Conservation (phyloP, 1,140 invertebrate genomes). For the Cepaea nemoralis region DNA sequence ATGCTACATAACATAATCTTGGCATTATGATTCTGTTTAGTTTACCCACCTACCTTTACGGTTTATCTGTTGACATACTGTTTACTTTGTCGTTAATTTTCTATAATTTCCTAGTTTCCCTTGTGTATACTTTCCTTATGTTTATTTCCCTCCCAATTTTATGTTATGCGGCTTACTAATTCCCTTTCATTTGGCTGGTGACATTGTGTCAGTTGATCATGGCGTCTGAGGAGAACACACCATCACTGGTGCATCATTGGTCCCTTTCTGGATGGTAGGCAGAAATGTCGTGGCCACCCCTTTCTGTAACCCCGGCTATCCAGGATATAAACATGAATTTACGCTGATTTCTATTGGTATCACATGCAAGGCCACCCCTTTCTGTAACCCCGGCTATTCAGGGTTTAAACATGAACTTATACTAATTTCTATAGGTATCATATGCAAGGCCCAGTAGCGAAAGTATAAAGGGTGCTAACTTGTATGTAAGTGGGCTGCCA, state of each 20-base stretch:
- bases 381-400: not conserved
- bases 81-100: constrained; percentile 7
- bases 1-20: constrained; percentile 16
- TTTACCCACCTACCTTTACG: not conserved
- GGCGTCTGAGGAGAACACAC: constrained; percentile 19
- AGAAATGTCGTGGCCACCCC: not conserved
- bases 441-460: constrained; percentile 98
- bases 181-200: constrained; percentile 33
- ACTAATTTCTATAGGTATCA: constrained; percentile 83
- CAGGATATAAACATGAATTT: constrained; percentile 33
- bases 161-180: constrained; percentile 34
- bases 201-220: not conserved
- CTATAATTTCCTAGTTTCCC: not conserved
- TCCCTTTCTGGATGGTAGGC: not conserved
- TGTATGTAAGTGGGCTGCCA: constrained; percentile 98
- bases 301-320: not conserved
- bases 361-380: not conserved
- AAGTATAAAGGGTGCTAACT: constrained; percentile 98
- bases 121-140: not conserved
- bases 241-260: constrained; percentile 32
- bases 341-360: too few relatives aligned
- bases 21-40: not conserved
- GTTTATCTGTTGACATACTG: not conserved
- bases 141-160: not conserved
- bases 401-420: constrained; percentile 41